Percentiles rank a stretch among this genome's conserved stretches.
phyloP scores from a whole-genome alignment of 2,888 invertebrate species.

The Cryptophagus acutangulus region DNA sequence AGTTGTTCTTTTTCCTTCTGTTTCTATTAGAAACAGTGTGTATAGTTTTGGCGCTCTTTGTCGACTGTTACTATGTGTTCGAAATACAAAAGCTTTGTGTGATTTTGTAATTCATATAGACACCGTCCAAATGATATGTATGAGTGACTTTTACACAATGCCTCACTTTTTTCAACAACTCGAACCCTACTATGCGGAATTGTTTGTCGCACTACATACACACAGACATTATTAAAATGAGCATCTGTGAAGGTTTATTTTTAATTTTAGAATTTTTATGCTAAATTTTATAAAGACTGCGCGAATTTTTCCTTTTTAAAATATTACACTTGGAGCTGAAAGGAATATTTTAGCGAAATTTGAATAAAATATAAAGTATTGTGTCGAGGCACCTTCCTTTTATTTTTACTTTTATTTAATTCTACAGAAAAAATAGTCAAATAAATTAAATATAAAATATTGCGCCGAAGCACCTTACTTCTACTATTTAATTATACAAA shows the following conservation, averaged over 20 bases:
- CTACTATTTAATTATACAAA: too few relatives aligned
- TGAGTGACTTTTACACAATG: slow-evolving; percentile 27
- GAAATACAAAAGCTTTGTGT: slow-evolving; percentile 17
- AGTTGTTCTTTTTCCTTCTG: slow-evolving; percentile 25
- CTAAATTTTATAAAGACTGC: too few relatives aligned
- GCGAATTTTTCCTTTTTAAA: too few relatives aligned
- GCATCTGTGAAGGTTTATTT: slow-evolving; percentile 19
- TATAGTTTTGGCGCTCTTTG: slow-evolving; percentile 10
- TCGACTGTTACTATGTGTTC: too few relatives aligned
- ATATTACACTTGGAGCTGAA: too few relatives aligned
- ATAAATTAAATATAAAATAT: too few relatives aligned
- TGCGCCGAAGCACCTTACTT: too few relatives aligned
- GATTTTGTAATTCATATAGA: slow-evolving; percentile 29
- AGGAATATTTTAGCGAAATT: too few relatives aligned
- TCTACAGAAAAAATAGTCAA: too few relatives aligned
- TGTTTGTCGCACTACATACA: slow-evolving; percentile 15
- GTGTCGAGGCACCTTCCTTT: too few relatives aligned
- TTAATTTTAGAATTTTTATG: slow-evolving; percentile 19
- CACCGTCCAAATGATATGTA: slow-evolving; percentile 26
- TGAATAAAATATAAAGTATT: too few relatives aligned
- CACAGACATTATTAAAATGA: slow-evolving; percentile 19
- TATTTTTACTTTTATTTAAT: too few relatives aligned
- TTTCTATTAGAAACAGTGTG: slow-evolving; percentile 17
- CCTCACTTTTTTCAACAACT: slow-evolving; percentile 5
- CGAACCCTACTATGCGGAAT: slow-evolving; percentile 11